Base-by-base conservation (phyloP, 1,140 invertebrate species). In the Saccostrea cuccullata region DNA sequence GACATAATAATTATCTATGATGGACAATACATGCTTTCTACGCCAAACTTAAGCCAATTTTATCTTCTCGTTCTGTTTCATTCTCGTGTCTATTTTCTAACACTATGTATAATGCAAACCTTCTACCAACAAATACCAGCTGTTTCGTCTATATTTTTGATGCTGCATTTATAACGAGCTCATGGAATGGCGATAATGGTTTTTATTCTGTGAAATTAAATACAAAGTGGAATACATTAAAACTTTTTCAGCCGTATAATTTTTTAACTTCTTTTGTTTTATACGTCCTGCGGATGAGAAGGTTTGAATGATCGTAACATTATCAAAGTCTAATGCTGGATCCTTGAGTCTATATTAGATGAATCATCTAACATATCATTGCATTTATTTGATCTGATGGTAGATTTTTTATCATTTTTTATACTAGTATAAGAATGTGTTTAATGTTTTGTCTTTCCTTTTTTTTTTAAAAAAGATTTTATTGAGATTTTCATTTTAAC, bases 21-120 rank as follows among this genome's bases (percentile, higher is more conserved):
- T 30, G 70, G 70, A 77, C 70, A 77, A 77, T 77, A 36, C 70
- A 77, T 77, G 70, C 70, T 36, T 77, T 77, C 70, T 77, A 77
- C 70, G 70, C 70, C 70, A 36, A 26, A 30, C 13, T 30, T 6
- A 11, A 77, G 5, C 23, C 70, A 30, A 26, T 36, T 77, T 77
- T 77, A 77, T 77, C 70, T 4, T 13, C 26, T 77, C 60, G 20
- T 13, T 26, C 26, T 36, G 70, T 30, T 77, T 36, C 70, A 8
- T 36, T 26, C 30, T 77, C 70, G 23, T 77, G 36, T 77, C 70
- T 77, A 6, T 30, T 77, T 77, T 77, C 70, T 77, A 77, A 77
- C 70, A 77, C 70, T 26, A 77, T 77, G 70, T 77, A 30, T 77
- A 77, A 67, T 67, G 60, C 60, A n/a, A 67, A 67, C 60, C 20